These are phyloP conservation scores for Hirudinaria manillensis DNA, from an alignment of 2,888 invertebrate species.

Conservation along the genomic window DNA sequence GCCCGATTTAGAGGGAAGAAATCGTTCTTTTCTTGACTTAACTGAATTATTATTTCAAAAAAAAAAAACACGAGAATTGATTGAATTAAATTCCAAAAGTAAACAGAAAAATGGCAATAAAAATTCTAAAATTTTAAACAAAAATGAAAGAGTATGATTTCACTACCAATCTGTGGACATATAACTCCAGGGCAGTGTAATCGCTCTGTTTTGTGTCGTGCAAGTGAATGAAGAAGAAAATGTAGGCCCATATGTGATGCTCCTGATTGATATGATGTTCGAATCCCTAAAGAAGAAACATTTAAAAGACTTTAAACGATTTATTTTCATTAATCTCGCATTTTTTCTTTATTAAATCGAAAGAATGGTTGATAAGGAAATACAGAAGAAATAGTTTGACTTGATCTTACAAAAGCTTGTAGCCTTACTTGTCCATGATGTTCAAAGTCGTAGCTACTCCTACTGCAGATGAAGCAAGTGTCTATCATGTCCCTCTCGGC, in stretches of 20 bases:
- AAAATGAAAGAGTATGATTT: too few species aligned
- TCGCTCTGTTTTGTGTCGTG: constrained; percentile 54
- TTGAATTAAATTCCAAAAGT: not conserved
- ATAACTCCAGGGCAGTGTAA: constrained; percentile 54
- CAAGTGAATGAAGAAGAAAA: constrained; percentile 56
- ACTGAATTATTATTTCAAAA: constrained; percentile 33
- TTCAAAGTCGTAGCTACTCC: constrained; percentile 55
- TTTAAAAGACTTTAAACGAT: not conserved
- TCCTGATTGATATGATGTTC: constrained; percentile 53
- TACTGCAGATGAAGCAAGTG: constrained; percentile 54
- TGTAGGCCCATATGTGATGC: constrained; percentile 55
- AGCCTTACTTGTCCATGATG: constrained; percentile 52
- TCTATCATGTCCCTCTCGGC: constrained; percentile 55
- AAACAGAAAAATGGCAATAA: too few species aligned
- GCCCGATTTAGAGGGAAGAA: constrained; percentile 55
- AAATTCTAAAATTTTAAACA: not conserved
- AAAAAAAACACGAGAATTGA: not conserved
- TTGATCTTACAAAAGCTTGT: not conserved
- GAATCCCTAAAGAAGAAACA: constrained; percentile 47
- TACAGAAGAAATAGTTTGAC: not conserved
- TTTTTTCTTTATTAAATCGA: not conserved
- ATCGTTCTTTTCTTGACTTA: constrained; percentile 49
- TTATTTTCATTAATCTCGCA: not conserved
- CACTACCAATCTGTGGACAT: constrained; percentile 50
- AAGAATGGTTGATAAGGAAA: not conserved